A percentile compares a stretch with the other conserved stretches of the same genome.
Evolutionary conservation across 2,113 vertebrate species (phyloP).

Genomic region (Theristicus caerulescens): DNA sequence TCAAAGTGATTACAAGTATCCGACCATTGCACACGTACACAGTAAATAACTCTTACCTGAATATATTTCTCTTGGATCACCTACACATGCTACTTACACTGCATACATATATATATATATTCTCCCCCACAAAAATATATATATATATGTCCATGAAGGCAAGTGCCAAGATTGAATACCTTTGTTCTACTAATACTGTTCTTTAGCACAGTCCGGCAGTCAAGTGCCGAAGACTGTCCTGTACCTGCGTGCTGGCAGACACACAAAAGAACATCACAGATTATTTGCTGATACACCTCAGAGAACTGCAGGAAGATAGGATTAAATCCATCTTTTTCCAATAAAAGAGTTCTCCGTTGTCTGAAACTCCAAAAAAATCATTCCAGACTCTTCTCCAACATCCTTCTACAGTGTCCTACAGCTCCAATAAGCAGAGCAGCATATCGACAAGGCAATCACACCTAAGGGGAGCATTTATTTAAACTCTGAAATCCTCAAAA

Average conservation of each 20-base stretch:
- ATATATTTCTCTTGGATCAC: not conserved
- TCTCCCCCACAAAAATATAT: too few species aligned
- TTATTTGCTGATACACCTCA: not conserved
- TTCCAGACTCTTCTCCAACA: not conserved
- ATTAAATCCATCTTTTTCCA: not conserved
- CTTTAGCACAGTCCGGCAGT: not conserved
- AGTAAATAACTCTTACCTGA: not conserved
- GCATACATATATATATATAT: not conserved
- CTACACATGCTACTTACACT: not conserved
- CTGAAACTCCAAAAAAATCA: not conserved
- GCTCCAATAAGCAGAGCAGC: not conserved
- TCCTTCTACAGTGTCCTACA: not conserved
- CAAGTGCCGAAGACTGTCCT: not conserved
- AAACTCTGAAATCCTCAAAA: not conserved
- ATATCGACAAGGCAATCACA: not conserved
- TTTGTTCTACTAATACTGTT: not conserved
- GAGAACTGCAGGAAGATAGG: not conserved
- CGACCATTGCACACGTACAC: rapidly evolving
- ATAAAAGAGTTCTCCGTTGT: not conserved
- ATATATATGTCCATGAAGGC: not conserved
- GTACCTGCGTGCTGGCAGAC: not conserved
- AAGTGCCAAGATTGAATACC: not conserved
- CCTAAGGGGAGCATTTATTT: not conserved
- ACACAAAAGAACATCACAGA: not conserved
- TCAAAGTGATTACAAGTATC: not conserved